Percentiles rank a stretch among this genome's conserved stretches.
Conservation (phyloP, 2,113 vertebrate genomes). For the Henicopernis longicauda region DNA sequence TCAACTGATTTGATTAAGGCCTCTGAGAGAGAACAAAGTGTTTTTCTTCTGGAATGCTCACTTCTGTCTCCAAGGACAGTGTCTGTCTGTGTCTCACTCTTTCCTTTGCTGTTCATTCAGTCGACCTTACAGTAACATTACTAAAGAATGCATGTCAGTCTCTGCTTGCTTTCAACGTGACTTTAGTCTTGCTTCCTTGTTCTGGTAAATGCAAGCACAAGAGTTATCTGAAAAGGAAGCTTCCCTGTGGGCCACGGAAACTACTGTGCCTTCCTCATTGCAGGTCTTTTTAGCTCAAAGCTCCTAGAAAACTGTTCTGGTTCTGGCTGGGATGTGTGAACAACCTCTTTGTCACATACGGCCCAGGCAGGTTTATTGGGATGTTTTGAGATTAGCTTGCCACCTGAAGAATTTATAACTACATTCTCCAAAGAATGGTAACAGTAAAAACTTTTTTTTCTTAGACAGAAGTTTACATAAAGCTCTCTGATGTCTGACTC, state of each 20-base stretch:
- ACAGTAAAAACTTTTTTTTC: background rate
- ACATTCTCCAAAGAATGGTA: background rate
- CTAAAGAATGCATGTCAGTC: background rate
- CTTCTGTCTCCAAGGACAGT: background rate
- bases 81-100: background rate
- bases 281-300: background rate
- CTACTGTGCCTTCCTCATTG: background rate
- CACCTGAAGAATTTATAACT: background rate
- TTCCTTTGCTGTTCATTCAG: background rate
- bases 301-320: background rate
- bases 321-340: background rate
- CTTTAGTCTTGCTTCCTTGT: background rate
- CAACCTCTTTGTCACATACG: background rate
- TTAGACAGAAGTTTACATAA: background rate
- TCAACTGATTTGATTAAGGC: background rate
- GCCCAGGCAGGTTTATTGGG: background rate
- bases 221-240: background rate
- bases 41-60: background rate
- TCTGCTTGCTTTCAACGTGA: background rate
- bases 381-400: background rate
- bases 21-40: background rate
- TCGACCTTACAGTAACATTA: too few relatives aligned
- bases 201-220: background rate
- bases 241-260: background rate
- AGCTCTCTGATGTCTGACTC: background rate